These are phyloP conservation scores for Cyanistes caeruleus DNA, from an alignment of 2,113 vertebrate species.

Conservation along the genomic window DNA sequence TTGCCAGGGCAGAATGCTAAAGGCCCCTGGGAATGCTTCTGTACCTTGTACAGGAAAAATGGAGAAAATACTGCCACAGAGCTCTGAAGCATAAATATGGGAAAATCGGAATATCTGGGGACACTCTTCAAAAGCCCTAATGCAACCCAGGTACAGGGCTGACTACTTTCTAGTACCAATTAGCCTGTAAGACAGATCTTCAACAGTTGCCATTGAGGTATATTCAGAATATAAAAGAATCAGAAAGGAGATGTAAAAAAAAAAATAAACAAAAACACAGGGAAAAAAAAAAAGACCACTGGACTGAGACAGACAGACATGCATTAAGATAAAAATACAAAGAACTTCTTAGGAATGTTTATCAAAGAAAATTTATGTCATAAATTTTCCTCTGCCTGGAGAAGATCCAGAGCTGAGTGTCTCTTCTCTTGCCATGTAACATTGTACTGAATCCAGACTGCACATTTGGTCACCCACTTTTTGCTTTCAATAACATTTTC, in stretches of 20 bases:
- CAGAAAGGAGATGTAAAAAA: not conserved
- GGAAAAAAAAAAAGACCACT: not conserved
- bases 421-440: conserved; percentile 54
- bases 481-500: conserved; percentile 33
- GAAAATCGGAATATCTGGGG: not conserved
- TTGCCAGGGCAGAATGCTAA: not conserved
- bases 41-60: not conserved
- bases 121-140: not conserved
- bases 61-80: not conserved
- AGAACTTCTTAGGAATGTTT: conserved; percentile 19
- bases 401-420: conserved; percentile 4
- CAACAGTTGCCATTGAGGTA: not conserved
- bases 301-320: not conserved
- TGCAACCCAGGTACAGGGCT: not conserved
- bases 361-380: conserved; percentile 30
- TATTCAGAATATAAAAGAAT: not conserved
- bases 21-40: not conserved
- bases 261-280: not conserved
- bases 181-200: not conserved
- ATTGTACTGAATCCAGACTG: conserved; percentile 46
- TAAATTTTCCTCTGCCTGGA: conserved; percentile 19
- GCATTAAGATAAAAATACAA: conserved; percentile 19
- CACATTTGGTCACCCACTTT: conserved; percentile 29
- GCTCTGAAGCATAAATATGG: not conserved
- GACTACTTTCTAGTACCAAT: not conserved